Base-by-base conservation (phyloP, 2,888 invertebrate species). In the Drosophila parthenogenetica region DNA sequence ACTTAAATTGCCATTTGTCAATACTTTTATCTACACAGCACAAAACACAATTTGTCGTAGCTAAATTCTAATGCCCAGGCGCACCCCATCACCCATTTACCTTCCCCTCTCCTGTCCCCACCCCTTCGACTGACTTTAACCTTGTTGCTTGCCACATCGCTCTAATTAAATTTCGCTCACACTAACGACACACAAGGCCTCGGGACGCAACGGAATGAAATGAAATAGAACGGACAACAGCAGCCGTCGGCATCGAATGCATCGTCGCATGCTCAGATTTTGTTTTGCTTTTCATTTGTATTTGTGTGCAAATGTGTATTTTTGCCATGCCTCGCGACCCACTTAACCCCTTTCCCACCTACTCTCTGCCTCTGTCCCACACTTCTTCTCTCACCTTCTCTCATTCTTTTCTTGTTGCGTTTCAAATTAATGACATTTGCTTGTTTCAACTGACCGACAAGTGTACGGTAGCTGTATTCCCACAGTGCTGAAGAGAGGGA, bases 111-210 rank as follows among this genome's bases (percentile, higher is more conserved):
- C 37, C 25, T n/a, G 43, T 22, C 1, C 35, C 46, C 25, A 37
- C 35, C 35, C 13, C 13, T 32, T 13, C 13, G 49, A 61, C 77
- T 87, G 90, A 90, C 90, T 90, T 89, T 90, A 90, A 90, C 90
- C 90, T 90, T 90, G 90, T 80, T 51, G 68, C 53, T 64, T 70
- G 60, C 65, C 58, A 35, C 29, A 58, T 68, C 67, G 83, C 67
- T 78, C 79, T 85, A 85, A 89, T 90, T 89, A 79, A 85, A 84
- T 90, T 88, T 78, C 72, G 76, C 76, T 61, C 79, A 65, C 73
- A 79, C 73, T 61, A 70, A 45, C 50, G 50, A 50, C 32, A 65
- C 60, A 49, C 53, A 70, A 70, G 75, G 66, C 73, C 69, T 69
- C 51, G 60, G 14, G 32, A 49, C 35, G 35, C 39, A 71, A 69